Base-by-base conservation (phyloP, 2,888 invertebrate genomes). In the Bhutanitis thaidina region DNA sequence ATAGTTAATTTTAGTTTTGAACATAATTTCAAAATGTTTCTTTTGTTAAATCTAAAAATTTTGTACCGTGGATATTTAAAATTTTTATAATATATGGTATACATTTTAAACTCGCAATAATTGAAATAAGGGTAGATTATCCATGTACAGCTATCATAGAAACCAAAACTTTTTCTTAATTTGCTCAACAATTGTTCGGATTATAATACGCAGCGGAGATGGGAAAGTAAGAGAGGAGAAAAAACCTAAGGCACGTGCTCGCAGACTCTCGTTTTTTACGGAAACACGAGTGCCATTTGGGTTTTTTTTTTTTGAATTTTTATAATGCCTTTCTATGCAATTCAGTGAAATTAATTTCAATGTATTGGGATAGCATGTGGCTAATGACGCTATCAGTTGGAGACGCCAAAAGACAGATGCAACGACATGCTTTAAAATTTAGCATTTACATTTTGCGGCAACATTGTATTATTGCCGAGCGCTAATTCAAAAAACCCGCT, bases 171-270 rank as follows among this genome's bases (percentile, higher is more conserved):
- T 85, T 86, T 87, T 84, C 75, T 77, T 77, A 79, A 80, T 83
- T 85, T 77, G 77, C 81, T 82, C 81, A 80, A 61, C 80, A 82
- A 84, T 87, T 85, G 83, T 80, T 67, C 69, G 74, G 61, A 72
- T 72, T 69, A 74, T 74, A 74, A 74, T 75, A 65, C 71, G 67
- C 65, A 65, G 59, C 57, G 58, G 62, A 64, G 68, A 69, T 73
- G 69, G 48, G 57, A 52, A 45, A 47, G 47, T 61, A 61, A 65
- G 64, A 65, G 66, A 67, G 67, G 69, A 63, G 65, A 58, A 71
- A 75, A 82, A 76, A 78, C 64, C 37, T 16, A 50, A 71, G 75
- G 81, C 88, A 80, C 88, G 88, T 85, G 88, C 85, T 58, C 53
- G 29, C 67, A 66, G 60, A 81, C 80, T 83, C 77, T 81, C 80